Base-by-base conservation (phyloP, 2,113 vertebrate species). In the Lampris incognitus region DNA sequence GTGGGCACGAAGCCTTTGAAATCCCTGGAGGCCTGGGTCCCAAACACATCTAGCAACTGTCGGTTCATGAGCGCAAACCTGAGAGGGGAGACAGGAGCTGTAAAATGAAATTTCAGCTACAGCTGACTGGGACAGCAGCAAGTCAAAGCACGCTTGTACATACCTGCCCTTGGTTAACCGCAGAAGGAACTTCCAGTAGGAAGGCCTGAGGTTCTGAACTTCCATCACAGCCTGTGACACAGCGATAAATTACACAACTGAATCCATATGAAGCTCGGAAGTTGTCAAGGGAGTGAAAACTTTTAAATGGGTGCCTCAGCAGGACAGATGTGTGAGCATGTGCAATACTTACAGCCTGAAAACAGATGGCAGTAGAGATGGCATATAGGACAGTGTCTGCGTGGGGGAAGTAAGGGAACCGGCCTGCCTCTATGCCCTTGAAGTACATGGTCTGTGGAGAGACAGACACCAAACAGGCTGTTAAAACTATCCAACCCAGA, bases 181-280 rank as follows among this genome's bases (percentile, higher is more conserved):
- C 81, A 97, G 84, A 51, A 99, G 95, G 86, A 99, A 99, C 83
- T 99, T 99, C 98, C 98, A 99, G 92, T 99, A 99, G 0, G 98
- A 95, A 11, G 98, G 98, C 76, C 98, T 91, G 84, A 99, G 90
- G 84, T 95, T 98, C 81, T 99, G 98, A 78, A 97, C 95, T 93
- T 99, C 98, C 98, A 99, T 97, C 84, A 99, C 97, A 66, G 98
- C 97, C 98, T 99, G 90, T 54, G 82, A 88, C 70, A 24, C 24
- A 24, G 64, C 3, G 9, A 55, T 1, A 13, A 66, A 49, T 63
- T n/a, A 69, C 0, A 55, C 40, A 50, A 24, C 83, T 51, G 67
- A 1, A 50, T 57, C 4, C 1, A 78, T 38, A 38, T 3, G 72
- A 8, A 13, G 40, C 41, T 49, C 11, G 11, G 52, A 50, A n/a